Conservation (phyloP, 2,113 vertebrate species). For the Albula goreensis region DNA sequence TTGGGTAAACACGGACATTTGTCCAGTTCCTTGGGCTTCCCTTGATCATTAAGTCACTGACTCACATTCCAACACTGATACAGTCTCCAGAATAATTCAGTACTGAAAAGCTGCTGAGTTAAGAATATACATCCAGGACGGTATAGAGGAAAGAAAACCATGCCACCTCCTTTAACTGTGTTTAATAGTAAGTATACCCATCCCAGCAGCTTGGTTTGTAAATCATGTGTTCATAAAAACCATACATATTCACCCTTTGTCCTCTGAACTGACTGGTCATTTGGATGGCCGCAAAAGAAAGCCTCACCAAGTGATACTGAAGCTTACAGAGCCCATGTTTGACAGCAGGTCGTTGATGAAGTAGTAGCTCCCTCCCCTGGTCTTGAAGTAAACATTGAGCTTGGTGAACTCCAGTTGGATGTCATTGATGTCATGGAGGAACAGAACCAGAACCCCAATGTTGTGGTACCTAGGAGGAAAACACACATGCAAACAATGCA, state of each 20-base stretch:
- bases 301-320: slow-evolving; percentile 87
- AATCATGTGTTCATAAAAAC: background rate
- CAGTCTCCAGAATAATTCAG: too few species aligned
- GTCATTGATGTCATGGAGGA: slow-evolving; percentile 89
- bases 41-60: too few species aligned
- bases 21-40: too few species aligned
- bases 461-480: slow-evolving; percentile 83
- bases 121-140: background rate
- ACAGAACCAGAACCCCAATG: slow-evolving; percentile 88
- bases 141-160: background rate
- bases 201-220: background rate
- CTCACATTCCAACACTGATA: too few species aligned
- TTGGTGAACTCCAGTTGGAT: slow-evolving; percentile 95
- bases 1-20: too few species aligned
- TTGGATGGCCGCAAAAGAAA: background rate
- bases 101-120: background rate
- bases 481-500: background rate
- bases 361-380: slow-evolving; percentile 73
- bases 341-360: slow-evolving; percentile 81
- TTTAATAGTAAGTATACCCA: background rate
- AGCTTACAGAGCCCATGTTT: slow-evolving; percentile 82
- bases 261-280: background rate
- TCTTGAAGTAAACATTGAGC: slow-evolving; percentile 93
- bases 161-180: background rate
- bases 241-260: background rate